Base-by-base conservation (phyloP, 1,140 invertebrate genomes). In the Sesamia nonagrioides region DNA sequence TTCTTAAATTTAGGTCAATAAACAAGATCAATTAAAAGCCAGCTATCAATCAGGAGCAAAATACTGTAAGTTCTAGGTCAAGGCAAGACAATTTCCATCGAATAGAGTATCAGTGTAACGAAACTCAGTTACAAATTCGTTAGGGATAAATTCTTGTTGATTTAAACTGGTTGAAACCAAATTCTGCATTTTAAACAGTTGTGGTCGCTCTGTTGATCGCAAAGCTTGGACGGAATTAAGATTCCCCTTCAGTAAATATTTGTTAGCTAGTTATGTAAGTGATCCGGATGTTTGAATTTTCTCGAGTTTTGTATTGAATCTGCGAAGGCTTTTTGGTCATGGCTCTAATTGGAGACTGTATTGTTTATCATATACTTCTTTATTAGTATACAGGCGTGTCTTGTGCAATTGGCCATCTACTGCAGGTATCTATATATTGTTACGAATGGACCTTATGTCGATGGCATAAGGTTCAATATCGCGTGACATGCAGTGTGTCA, bases 131-230 rank as follows among this genome's bases (percentile, higher is more conserved):
- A 68, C 63, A 68, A 68, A 68, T 68, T 68, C 63, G 40, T 68
- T 68, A 68, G 45, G 40, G 40, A 48, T 48, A 68, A 45, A 48
- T 42, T 48, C 17, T 68, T 68, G 63, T 68, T 68, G 37, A 68
- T 68, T 45, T 13, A 68, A 68, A 68, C 63, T 48, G 63, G 63
- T 17, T 45, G 40, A 7, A 21, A 68, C 17, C 13, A 18, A 11
- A 45, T 11, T 40, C 63, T 68, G 42, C 63, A 68, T 68, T 68
- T 68, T 68, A 68, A 68, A 68, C 63, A 68, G 63, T 45, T 48
- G 63, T 45, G 63, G 40, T 68, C 17, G 63, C 18, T 45, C 63
- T 21, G n/a, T 45, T 21, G 37, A 13, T 45, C 40, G 63, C 18
- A 68, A 48, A 45, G 17, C n/a, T 68, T 21, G 13, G 27, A 8